phyloP scores from a whole-genome alignment of 2,797 vertebrate species.

The Trematocara caparti region DNA sequence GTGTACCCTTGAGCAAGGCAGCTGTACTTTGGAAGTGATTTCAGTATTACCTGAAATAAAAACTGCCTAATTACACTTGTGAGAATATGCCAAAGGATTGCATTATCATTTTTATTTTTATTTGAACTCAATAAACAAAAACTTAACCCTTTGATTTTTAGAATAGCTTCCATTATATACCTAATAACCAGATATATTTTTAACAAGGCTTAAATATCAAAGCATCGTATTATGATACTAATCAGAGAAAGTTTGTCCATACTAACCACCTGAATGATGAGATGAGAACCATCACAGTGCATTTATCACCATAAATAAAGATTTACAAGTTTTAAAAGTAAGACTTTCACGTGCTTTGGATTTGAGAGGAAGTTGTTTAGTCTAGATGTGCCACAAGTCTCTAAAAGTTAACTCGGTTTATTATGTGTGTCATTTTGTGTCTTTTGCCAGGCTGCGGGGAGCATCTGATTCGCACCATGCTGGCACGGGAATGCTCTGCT shows the following conservation, averaged over 20 bases:
- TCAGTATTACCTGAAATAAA: conserved; percentile 2
- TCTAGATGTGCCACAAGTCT: background rate
- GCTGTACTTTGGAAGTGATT: background rate
- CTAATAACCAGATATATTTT: background rate
- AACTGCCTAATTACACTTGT: background rate
- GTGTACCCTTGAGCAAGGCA: conserved; percentile 44
- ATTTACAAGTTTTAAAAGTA: background rate
- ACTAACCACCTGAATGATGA: background rate
- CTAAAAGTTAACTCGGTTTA: background rate
- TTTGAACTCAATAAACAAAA: background rate
- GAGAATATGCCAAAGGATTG: background rate
- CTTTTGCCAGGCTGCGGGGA: conserved; percentile 90
- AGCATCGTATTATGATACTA: background rate
- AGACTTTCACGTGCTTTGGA: background rate
- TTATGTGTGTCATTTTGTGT: conserved; percentile 22
- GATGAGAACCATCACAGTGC: background rate
- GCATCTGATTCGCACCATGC: conserved; percentile 96
- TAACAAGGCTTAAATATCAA: conserved; percentile 2
- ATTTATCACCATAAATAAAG: background rate
- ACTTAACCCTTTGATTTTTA: background rate
- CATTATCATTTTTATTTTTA: background rate
- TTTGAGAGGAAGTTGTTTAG: background rate
- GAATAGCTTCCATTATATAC: background rate
- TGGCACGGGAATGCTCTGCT: conserved; percentile 95
- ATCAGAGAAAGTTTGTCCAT: background rate